Evolutionary conservation across 2,888 invertebrate genomes (phyloP).

Genomic region (Drosophila mayaguana): DNA sequence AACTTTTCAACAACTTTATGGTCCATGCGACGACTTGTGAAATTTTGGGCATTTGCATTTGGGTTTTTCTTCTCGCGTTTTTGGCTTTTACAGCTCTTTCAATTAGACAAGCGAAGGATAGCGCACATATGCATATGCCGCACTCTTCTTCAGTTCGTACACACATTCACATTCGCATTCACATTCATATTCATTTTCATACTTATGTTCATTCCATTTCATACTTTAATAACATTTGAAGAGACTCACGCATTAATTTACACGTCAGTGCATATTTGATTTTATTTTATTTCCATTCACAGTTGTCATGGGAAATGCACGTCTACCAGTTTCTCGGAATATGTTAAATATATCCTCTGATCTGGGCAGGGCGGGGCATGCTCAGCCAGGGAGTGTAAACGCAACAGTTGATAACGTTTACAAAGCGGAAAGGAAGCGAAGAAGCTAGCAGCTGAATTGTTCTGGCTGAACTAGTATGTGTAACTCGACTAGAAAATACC

Average conservation of each 20-base stretch:
- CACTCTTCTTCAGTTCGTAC: neutral
- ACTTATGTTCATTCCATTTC: conserved; percentile 26
- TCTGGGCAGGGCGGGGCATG: neutral
- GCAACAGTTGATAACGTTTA: neutral
- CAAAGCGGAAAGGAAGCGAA: too few relatives aligned
- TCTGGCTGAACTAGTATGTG: neutral
- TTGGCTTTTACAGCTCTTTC: conserved; percentile 28
- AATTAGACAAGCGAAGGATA: conserved; percentile 53
- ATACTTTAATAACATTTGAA: conserved; percentile 44
- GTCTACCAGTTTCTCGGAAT: conserved; percentile 20
- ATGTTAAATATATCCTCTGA: conserved; percentile 10
- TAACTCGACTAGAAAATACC: neutral
- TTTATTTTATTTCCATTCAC: conserved; percentile 60
- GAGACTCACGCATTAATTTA: conserved; percentile 65
- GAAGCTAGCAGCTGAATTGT: too few relatives aligned
- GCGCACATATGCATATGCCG: neutral
- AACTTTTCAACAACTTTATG: conserved; percentile 55
- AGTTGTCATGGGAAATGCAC: conserved; percentile 44
- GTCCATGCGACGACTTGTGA: conserved; percentile 37
- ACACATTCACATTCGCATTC: neutral
- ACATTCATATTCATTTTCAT: conserved; percentile 5
- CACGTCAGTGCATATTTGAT: conserved; percentile 72
- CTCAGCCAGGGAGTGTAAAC: neutral
- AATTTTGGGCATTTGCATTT: conserved; percentile 33
- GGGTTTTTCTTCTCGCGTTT: conserved; percentile 9